Evolutionary conservation across 1,140 invertebrate species (phyloP).

Genomic region (Panonychus citri): DNA sequence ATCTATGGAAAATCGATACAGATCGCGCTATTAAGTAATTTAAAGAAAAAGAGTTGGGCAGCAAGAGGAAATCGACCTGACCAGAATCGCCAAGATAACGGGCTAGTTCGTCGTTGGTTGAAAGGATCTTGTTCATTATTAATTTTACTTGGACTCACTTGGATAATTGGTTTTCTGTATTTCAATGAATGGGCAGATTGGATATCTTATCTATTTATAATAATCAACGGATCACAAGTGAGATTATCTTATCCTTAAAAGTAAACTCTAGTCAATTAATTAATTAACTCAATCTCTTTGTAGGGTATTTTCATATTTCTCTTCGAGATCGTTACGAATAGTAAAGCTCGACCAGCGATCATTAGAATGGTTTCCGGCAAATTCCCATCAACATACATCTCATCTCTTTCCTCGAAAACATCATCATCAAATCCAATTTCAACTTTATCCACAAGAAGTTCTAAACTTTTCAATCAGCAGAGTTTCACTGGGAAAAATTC

Average conservation of each 20-base stretch:
- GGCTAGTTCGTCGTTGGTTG: conserved; percentile 5
- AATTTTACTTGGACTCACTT: conserved; percentile 12
- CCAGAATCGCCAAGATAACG: background rate
- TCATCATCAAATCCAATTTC: background rate
- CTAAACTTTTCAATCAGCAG: no score
- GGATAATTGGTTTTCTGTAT: conserved; percentile 11
- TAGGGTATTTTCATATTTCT: conserved; percentile 12
- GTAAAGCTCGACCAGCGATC: conserved; percentile 3
- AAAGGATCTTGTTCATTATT: conserved; percentile 11
- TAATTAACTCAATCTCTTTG: background rate
- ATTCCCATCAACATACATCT: background rate
- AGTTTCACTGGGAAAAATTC: no score
- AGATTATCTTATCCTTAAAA: no score
- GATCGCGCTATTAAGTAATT: background rate
- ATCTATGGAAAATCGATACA: background rate
- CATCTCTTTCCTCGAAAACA: background rate
- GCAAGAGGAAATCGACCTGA: background rate
- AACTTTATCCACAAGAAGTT: background rate
- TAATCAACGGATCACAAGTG: conserved; percentile 13
- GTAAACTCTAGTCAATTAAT: background rate
- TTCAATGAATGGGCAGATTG: conserved; percentile 5
- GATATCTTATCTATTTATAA: conserved; percentile 12
- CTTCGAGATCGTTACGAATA: conserved; percentile 9
- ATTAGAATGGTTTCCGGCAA: background rate
- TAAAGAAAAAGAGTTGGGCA: background rate